Evolutionary conservation across 2,797 vertebrate genomes (phyloP), one percentile per base, ranked within the genome.

Genomic region (Natrix natrix): DNA sequence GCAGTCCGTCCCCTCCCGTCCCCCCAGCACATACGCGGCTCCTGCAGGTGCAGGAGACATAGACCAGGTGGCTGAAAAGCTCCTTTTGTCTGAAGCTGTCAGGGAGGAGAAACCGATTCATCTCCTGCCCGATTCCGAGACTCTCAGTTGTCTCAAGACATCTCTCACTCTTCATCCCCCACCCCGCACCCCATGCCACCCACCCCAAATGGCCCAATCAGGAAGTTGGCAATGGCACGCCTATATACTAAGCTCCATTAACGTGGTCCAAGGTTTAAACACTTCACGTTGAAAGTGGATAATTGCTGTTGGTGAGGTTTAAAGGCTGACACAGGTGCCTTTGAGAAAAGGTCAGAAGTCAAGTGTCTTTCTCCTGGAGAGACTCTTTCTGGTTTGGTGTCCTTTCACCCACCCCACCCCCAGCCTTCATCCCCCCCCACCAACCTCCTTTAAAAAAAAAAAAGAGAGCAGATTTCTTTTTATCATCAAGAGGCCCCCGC

Each of bases 51-150:
- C 99, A 98, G 98, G 98, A 98, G 98, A 98, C 98, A 97, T 97
- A 98, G 98, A 98, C 98, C 98, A 98, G 97, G 98, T 98, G 98
- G 98, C 98, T 98, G 97, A 98, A 98, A 98, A 98, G 97, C 97
- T 97, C 98, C 98, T 99, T 93, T 99, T 99, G 99, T 99, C 98
- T 99, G 98, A 98, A 98, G 98, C 98, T 98, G 98, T 99, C 98
- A 98, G 98, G 90, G 97, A 98, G 97, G 97, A 98, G 98, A 98
- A 98, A 97, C 96, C 98, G 97, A 98, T 98, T 98, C 98, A 99
- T 99, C 98, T 98, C 96, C 78, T 96, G 97, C 97, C 97, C 97
- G 96, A 97, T 98, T 98, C 98, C 97, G 96, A 98, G 97, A 98
- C 97, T 98, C 96, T 96, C 98, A 98, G 98, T 98, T 95, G 95